phyloP scores from a whole-genome alignment of 1,140 invertebrate species.

The Eumaeus atala region DNA sequence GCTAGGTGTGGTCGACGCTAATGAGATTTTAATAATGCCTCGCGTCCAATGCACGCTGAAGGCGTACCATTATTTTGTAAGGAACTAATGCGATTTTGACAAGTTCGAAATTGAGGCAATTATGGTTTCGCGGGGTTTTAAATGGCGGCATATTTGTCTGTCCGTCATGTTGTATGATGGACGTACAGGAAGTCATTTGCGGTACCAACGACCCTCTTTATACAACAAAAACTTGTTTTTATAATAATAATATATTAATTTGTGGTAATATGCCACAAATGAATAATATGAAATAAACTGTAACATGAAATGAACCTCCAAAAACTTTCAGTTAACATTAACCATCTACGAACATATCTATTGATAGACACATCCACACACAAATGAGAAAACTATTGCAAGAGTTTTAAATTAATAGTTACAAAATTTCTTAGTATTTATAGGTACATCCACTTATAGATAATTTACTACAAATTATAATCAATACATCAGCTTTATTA shows the following conservation, averaged over 20 bases:
- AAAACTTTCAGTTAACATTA: not conserved
- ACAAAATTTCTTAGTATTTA: no score
- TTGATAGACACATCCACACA: no score
- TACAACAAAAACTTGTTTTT: no score
- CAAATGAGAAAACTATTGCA: no score
- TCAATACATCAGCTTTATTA: not conserved
- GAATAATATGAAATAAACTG: no score
- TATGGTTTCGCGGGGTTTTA: slow-evolving; percentile 63
- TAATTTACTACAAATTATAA: no score
- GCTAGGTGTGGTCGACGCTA: slow-evolving; percentile 63
- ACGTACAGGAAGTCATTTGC: slow-evolving; percentile 46
- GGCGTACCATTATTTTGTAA: slow-evolving; percentile 53
- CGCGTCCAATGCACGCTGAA: slow-evolving; percentile 53
- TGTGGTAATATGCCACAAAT: no score
- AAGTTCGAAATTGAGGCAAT: slow-evolving; percentile 68
- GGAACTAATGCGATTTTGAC: slow-evolving; percentile 72
- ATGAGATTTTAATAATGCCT: slow-evolving; percentile 72
- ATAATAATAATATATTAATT: not conserved
- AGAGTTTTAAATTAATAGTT: no score
- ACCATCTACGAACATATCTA: no score
- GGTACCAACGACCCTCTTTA: not conserved
- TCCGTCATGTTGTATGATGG: slow-evolving; percentile 36
- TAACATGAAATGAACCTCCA: no score
- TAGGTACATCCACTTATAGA: no score
- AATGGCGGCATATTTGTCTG: slow-evolving; percentile 54